phyloP scores from a whole-genome alignment of 1,140 invertebrate genomes.

The Panagrolaimus sp. region DNA sequence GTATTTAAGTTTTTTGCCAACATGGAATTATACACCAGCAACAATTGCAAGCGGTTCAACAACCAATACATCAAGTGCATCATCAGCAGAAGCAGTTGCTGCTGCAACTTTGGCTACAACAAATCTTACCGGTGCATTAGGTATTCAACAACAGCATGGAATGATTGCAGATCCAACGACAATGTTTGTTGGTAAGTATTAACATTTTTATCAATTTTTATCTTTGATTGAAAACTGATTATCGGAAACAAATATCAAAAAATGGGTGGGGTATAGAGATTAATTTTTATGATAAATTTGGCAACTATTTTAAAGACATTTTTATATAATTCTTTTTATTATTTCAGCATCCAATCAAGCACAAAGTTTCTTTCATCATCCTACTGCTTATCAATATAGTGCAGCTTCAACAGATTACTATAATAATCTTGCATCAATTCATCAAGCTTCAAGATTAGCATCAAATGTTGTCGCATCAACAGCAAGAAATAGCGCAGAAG shows the following conservation, averaged over 20 bases:
- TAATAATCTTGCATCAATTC: not conserved
- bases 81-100: not conserved
- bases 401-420: constrained; percentile 11
- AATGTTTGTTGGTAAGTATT: constrained; percentile 12
- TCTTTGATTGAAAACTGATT: no score
- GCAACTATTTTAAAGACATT: constrained; percentile 7
- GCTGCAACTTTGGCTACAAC: not conserved
- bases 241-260: not conserved
- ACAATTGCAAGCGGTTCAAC: constrained; percentile 3
- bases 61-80: not conserved
- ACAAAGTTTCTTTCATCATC: constrained; percentile 16
- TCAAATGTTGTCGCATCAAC: not conserved
- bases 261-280: constrained; percentile 2
- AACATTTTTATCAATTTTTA: not conserved
- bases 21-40: not conserved
- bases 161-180: not conserved
- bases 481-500: not conserved
- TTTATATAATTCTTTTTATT: constrained; percentile 13
- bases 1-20: not conserved
- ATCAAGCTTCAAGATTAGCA: not conserved
- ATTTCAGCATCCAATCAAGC: constrained; percentile 16
- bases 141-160: not conserved
- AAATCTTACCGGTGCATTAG: not conserved
- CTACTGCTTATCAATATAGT: not conserved
- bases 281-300: not conserved